Base-by-base conservation (phyloP, 1,140 invertebrate species). In the Lasaia peninsularis region DNA sequence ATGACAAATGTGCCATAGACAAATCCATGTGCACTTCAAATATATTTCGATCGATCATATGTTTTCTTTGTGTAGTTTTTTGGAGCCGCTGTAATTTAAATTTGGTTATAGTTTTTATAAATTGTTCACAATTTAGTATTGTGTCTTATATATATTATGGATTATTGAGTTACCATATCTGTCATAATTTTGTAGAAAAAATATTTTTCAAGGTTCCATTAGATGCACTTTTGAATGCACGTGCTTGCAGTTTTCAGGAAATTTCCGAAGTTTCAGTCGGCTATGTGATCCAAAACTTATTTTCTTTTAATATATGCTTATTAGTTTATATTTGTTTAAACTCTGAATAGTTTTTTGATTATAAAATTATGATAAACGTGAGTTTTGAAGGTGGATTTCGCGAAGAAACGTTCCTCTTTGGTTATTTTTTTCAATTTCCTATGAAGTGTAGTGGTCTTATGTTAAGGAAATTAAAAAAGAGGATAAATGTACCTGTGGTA, bases 11-110 rank as follows among this genome's bases (percentile, higher is more conserved):
- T 18, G 59, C 67, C 85, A 86, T 84, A 85, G 83, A 86, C 75
- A 78, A 80, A 60, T 84, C 74, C 85, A 88, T 86, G 83, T 88
- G 86, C 86, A 88, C 78, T 80, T 86, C 77, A 86, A 80, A 79
- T 86, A 28, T 79, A 80, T 78, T 88, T 83, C 86, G 81, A 88
- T 88, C 86, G 86, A 88, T 88, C 86, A 88, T 88, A 88, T 88
- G 86, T 88, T 88, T 88, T 88, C 86, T 88, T 88, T 88, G 86
- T 88, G 82, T 86, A 84, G 80, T 79, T 88, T 82, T 85, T 86
- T 88, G 78, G 20, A 82, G 78, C 85, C 77, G 77, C 80, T 85
- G 76, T 80, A 78, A 79, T 84, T 88, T 78, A 80, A 86, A 86
- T 80, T 85, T 68, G 73, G 10, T 44, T 21, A 48, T n/a, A 48